Base-by-base conservation (phyloP, 2,113 vertebrate species). In the Dasypus novemcinctus region DNA sequence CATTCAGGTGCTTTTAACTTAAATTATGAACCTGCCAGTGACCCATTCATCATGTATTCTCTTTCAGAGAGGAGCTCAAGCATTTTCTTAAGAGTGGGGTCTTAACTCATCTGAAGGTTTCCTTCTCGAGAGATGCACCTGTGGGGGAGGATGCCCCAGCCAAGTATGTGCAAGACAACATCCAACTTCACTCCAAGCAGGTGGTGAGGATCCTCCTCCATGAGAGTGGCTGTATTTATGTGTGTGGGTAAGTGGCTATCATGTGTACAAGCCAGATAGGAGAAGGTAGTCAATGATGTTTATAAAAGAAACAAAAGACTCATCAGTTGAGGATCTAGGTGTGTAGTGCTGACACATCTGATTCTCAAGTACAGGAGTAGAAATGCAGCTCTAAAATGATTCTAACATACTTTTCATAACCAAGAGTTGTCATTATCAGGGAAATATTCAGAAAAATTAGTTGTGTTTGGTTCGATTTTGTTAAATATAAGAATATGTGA, bases 121-220 rank as follows among this genome's bases (percentile, higher is more conserved):
- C 98, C 97, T 99, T 99, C 98, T 99, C 99, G 41, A 99, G 99
- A 98, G 99, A 99, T 1, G 23, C 94, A 14, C 66, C 89, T 20
- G 41, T 86, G 3, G 87, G 54, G 0, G 82, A 85, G 18, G 88
- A 96, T 36, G 71, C 95, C 8, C 63, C 95, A 0, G 97, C 98
- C 52, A 99, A 98, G 98, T 99, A 99, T 0, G 99, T 99, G 96
- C 99, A 99, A 78, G 99, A 99, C 82, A 95, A 96, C 96, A 96
- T 99, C n/a, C 98, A 96, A 41, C 98, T 98, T 7, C 97, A 98
- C 80, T 91, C 99, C 94, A 95, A 96, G 52, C 97, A 98, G 43
- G 95, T 99, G 97, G 97, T 96, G 7, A 95, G 98, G 95, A 46
- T 99, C 85, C 98, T 99, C 57, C 98, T 99, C 43, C 97, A 95